Evolutionary conservation across 2,113 vertebrate species (phyloP).

Genomic region (Syngnathus scovelli): DNA sequence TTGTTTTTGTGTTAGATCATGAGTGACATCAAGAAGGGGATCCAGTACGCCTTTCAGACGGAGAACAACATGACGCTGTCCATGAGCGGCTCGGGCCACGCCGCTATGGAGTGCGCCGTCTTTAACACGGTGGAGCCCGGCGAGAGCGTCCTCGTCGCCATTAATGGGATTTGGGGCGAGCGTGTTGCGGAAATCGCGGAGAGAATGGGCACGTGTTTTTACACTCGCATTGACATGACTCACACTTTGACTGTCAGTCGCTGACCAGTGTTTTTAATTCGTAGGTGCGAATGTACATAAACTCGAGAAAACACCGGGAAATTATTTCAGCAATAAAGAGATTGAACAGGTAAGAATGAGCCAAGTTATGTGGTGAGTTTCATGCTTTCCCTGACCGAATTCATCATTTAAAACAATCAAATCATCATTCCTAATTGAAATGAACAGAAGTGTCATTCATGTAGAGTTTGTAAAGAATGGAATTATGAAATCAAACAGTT

Average conservation of each 20-base stretch:
- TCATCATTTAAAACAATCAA: too few relatives aligned
- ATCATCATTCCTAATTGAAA: too few relatives aligned
- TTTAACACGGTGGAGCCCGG: conserved; percentile 81
- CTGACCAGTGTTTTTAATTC: background rate
- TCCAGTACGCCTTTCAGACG: conserved; percentile 92
- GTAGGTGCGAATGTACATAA: conserved; percentile 80
- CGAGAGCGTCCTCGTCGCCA: conserved; percentile 77
- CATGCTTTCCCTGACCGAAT: background rate
- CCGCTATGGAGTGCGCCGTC: conserved; percentile 87
- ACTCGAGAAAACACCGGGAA: conserved; percentile 78
- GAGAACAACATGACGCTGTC: conserved; percentile 80
- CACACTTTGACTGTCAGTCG: background rate
- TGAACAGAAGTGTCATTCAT: too few relatives aligned
- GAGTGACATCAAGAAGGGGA: conserved; percentile 89
- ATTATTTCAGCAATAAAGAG: conserved; percentile 75
- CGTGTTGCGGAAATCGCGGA: conserved; percentile 81
- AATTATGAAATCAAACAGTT: too few relatives aligned
- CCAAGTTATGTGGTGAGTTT: background rate
- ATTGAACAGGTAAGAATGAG: conserved; percentile 77
- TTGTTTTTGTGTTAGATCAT: conserved; percentile 77
- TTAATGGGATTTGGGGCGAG: conserved; percentile 90
- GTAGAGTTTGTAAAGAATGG: too few relatives aligned
- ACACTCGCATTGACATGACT: conserved; percentile 21
- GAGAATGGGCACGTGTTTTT: conserved; percentile 75
- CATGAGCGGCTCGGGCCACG: conserved; percentile 86